Conservation (phyloP, 1,140 invertebrate species). For the Proctacanthus coquilletti region DNA sequence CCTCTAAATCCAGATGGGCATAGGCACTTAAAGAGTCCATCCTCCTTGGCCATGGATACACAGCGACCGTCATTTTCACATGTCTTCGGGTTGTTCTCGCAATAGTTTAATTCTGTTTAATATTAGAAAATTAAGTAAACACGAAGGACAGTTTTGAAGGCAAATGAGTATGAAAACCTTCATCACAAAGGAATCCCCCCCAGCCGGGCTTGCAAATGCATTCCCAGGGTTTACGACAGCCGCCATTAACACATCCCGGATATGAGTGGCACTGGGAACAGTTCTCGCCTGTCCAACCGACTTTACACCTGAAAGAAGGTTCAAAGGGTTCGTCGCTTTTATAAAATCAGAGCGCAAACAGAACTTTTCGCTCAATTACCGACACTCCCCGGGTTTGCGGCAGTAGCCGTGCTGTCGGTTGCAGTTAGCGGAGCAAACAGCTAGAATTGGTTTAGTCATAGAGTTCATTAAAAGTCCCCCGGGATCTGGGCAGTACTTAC, state of each 20-base stretch:
- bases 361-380: constrained; percentile 13
- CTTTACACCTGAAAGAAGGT: constrained; percentile 52
- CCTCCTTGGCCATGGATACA: constrained; percentile 53
- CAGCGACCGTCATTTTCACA: constrained; percentile 70
- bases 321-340: background rate
- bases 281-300: constrained; percentile 70
- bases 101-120: constrained; percentile 54
- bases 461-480: background rate
- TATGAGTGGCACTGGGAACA: constrained; percentile 72
- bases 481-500: constrained; percentile 39
- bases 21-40: constrained; percentile 55
- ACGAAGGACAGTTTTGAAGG: background rate
- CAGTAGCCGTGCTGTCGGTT: constrained; percentile 73
- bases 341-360: constrained; percentile 1
- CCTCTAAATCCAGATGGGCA: constrained; percentile 43
- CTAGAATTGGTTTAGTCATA: constrained; percentile 31
- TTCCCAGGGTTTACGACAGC: constrained; percentile 74
- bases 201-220: constrained; percentile 71
- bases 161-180: constrained; percentile 36
- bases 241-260: constrained; percentile 70
- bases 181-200: constrained; percentile 78
- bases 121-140: constrained; percentile 3
- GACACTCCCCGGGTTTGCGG: constrained; percentile 52
- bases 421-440: constrained; percentile 67
- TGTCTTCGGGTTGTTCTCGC: constrained; percentile 48